Evolutionary conservation across 1,140 invertebrate species (phyloP).

Genomic region (Leptopilina boulardi): DNA sequence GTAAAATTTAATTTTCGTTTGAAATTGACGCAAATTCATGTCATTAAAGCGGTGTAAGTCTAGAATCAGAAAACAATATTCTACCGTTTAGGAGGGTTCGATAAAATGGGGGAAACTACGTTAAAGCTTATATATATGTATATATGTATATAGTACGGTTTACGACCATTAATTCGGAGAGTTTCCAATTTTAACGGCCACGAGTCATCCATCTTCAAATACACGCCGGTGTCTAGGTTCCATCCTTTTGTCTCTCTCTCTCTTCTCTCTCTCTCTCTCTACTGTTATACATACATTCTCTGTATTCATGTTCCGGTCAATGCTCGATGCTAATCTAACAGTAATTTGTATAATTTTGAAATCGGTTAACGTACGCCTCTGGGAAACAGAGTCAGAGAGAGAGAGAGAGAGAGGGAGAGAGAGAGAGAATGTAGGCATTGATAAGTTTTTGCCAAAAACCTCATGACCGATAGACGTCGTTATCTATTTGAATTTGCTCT

Average conservation of each 20-base stretch:
- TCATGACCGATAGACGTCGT: constrained; percentile 57
- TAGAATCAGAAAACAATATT: constrained; percentile 24
- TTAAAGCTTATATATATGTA: constrained; percentile 23
- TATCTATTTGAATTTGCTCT: constrained; percentile 41
- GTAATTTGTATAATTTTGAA: constrained; percentile 66
- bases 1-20: background rate
- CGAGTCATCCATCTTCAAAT: constrained; percentile 57
- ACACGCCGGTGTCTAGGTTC: constrained; percentile 45
- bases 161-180: constrained; percentile 59
- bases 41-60: constrained; percentile 1
- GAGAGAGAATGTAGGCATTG: too few species aligned
- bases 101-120: background rate
- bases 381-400: too few species aligned
- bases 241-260: constrained; percentile 26
- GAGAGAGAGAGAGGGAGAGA: too few species aligned
- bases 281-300: too few species aligned
- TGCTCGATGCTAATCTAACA: constrained; percentile 62
- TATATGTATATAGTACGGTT: too few species aligned
- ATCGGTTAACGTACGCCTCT: constrained; percentile 54
- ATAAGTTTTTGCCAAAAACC: constrained; percentile 62
- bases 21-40: background rate
- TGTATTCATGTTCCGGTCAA: constrained; percentile 40
- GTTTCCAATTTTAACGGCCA: constrained; percentile 63
- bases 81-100: background rate
- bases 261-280: constrained; percentile 20